Percentiles rank a stretch among this genome's conserved stretches.
phyloP scores from a whole-genome alignment of 2,888 invertebrate species.

The Xestoiulus laeticollis region DNA sequence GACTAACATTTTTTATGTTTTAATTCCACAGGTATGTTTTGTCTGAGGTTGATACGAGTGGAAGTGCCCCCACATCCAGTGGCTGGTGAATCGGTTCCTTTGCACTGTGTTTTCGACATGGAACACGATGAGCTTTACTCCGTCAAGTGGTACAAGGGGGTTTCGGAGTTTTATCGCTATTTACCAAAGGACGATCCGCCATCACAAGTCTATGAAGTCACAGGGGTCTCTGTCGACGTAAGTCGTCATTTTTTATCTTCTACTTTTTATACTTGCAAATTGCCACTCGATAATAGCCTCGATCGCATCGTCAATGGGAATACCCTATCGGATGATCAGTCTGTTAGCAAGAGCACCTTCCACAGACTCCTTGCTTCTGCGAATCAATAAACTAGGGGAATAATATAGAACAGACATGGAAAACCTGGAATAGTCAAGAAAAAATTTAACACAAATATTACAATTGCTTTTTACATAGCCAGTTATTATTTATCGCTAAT shows the following conservation, averaged over 20 bases:
- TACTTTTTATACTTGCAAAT: background rate
- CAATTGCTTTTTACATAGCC: no score
- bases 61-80: slow-evolving; percentile 53
- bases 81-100: slow-evolving; percentile 74
- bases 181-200: slow-evolving; percentile 81
- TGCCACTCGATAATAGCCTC: background rate
- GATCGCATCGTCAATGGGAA: background rate
- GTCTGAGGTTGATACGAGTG: slow-evolving; percentile 51
- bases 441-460: no score
- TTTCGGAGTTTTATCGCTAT: slow-evolving; percentile 80
- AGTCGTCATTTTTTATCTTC: slow-evolving; percentile 64
- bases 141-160: slow-evolving; percentile 83
- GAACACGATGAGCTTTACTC: slow-evolving; percentile 79
- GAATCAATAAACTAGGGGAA: background rate
- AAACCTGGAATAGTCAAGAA: no score
- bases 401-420: background rate
- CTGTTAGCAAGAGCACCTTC: background rate
- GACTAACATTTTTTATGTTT: background rate
- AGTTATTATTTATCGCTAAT: no score
- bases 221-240: slow-evolving; percentile 80
- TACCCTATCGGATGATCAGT: background rate
- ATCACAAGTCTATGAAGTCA: slow-evolving; percentile 76
- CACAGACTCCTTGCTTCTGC: background rate
- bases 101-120: slow-evolving; percentile 79
- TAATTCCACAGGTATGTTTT: slow-evolving; percentile 34